These are phyloP conservation scores for Coranthus polyacanthus DNA, from an alignment of 2,797 vertebrate species.

Conservation along the genomic window DNA sequence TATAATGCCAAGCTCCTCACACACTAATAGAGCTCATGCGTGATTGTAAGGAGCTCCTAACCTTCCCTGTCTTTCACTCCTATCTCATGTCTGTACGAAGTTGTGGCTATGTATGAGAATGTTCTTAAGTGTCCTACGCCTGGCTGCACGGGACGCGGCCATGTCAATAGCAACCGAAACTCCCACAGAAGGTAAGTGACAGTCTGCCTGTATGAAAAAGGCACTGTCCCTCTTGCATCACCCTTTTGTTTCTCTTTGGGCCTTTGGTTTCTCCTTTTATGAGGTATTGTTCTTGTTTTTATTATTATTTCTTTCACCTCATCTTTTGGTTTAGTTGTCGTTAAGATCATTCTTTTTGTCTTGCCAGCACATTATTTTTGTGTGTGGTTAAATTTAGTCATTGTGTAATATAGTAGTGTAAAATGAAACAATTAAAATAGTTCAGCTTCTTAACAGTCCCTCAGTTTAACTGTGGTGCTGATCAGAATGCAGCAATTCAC, in stretches of 20 bases:
- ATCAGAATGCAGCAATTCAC: constrained; percentile 65
- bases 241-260: constrained; percentile 42
- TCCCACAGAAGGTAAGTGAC: constrained; percentile 97
- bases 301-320: neutral
- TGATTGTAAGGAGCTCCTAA: constrained; percentile 87
- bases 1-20: constrained; percentile 82
- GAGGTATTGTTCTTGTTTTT: constrained; percentile 17
- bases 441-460: constrained; percentile 28
- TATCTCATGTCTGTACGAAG: constrained; percentile 89
- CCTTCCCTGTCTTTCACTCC: constrained; percentile 91
- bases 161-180: constrained; percentile 99
- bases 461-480: constrained; percentile 33
- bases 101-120: constrained; percentile 99
- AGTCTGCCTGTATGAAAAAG: constrained; percentile 36
- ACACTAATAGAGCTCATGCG: constrained; percentile 80
- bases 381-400: constrained; percentile 10
- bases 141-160: constrained; percentile 99
- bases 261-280: constrained; percentile 16
- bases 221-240: constrained; percentile 51
- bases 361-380: neutral
- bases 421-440: constrained; percentile 26
- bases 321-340: constrained; percentile 8
- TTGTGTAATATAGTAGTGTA: neutral
- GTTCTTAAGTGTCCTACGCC: constrained; percentile 99
- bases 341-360: constrained; percentile 22